Conservation (phyloP, 2,888 invertebrate genomes). For the Mythimna vitellina region DNA sequence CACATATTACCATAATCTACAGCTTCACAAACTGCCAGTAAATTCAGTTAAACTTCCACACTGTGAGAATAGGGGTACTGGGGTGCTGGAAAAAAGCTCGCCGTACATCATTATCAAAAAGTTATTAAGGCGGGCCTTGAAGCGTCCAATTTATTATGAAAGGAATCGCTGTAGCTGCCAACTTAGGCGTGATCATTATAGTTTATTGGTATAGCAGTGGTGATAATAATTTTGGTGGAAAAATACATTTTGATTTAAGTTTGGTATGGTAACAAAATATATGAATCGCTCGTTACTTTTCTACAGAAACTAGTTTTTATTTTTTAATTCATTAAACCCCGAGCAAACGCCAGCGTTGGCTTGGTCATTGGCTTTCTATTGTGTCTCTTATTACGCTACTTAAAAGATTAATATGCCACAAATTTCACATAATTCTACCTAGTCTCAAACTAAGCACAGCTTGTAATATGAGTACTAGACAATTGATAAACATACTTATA, state of each 20-base stretch:
- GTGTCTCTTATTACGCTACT: too few relatives aligned
- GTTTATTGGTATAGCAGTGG: slow-evolving; percentile 34
- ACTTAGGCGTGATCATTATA: slow-evolving; percentile 54
- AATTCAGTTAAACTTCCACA: slow-evolving; percentile 76
- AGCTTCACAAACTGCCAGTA: slow-evolving; percentile 73
- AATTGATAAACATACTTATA: too few relatives aligned
- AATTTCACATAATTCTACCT: too few relatives aligned
- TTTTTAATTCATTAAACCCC: too few relatives aligned
- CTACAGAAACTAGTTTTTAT: neutral
- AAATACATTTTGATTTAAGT: slow-evolving; percentile 30
- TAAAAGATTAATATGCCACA: too few relatives aligned
- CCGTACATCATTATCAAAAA: slow-evolving; percentile 79
- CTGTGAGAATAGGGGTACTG: slow-evolving; percentile 55
- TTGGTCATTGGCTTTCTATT: too few relatives aligned
- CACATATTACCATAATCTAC: slow-evolving; percentile 71
- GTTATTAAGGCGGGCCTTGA: slow-evolving; percentile 72
- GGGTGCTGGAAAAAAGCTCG: slow-evolving; percentile 64
- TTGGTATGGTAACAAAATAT: neutral
- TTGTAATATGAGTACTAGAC: too few relatives aligned
- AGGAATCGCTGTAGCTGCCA: slow-evolving; percentile 49
- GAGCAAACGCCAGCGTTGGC: too few relatives aligned
- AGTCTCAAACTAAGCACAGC: too few relatives aligned
- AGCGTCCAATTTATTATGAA: slow-evolving; percentile 69
- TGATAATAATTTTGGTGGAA: slow-evolving; percentile 29
- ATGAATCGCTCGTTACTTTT: neutral